Evolutionary conservation across 2,113 vertebrate genomes (phyloP), one percentile per base, ranked within the genome.

Genomic region (Gymnogyps californianus): DNA sequence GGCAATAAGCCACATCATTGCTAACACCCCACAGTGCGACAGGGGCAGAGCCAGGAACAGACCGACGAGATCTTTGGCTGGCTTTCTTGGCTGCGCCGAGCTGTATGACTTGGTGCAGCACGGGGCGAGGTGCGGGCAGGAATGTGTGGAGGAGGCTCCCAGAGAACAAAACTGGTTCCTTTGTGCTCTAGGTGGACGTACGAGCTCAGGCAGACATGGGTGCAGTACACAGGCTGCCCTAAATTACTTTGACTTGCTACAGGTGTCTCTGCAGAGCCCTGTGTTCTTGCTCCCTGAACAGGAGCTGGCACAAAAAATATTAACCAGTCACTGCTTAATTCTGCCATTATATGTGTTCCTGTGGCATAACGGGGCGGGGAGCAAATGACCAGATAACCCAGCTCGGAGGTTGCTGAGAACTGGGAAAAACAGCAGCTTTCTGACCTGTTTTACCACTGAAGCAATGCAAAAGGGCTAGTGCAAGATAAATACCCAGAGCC

Each of bases 141-240:
- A 96, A 96, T 64, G 96, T 18, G 18, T 86, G 83, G 83, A 81
- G 86, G 92, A 89, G 83, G 72, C 51, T 93, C 9, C 69, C 32
- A 40, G 76, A 36, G 85, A 80, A 86, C 57, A 67, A 21, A 90
- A 81, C 76, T 67, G 72, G 49, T 83, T 94, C 64, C 42, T 97
- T 88, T 91, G 88, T 80, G 85, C 54, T 54, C 58, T 58, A 36
- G 47, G 79, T 93, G 71, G 58, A 58, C 0, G 0, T 67, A 57
- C 2, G n/a, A 93, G 92, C 88, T 93, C 54, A 24, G 82, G 58
- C 66, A 90, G 85, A 81, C 0, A 0, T 78, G 59, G 65, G 51
- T 40, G 59, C 59, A 75, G 88, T n/a, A 57, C 71, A 54, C 5
- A 34, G 64, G 16, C 46, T 86, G 80, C 64, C 55, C 80, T 44